phyloP scores from a whole-genome alignment of 2,888 invertebrate genomes.

The Melinopterus prodromus region DNA sequence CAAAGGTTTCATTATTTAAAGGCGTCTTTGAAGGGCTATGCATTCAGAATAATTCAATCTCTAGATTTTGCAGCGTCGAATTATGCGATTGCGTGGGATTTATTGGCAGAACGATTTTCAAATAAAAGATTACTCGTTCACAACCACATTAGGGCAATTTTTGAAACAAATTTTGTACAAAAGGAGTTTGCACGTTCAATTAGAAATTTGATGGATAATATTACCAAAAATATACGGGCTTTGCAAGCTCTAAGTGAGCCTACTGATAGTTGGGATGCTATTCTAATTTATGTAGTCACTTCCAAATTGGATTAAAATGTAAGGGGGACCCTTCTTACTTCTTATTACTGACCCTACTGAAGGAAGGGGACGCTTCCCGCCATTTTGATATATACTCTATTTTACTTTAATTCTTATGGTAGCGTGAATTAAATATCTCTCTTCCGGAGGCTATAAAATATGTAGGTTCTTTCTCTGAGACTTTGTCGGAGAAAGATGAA shows the following conservation, averaged over 20 bases:
- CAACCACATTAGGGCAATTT: constrained; percentile 5
- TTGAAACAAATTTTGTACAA: background rate
- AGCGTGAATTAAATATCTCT: no score
- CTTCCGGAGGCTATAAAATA: no score
- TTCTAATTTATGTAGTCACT: background rate
- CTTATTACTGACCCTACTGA: no score
- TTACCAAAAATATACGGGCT: background rate
- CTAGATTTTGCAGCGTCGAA: constrained; percentile 21
- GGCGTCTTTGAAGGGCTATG: constrained; percentile 14
- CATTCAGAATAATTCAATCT: constrained; percentile 13
- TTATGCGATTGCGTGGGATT: constrained; percentile 27
- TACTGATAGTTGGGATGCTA: constrained; percentile 9
- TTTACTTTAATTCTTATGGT: no score
- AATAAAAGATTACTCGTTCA: constrained; percentile 7
- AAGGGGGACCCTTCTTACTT: no score
- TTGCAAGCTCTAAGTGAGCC: background rate
- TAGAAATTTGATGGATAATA: constrained; percentile 8
- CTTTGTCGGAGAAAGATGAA: no score
- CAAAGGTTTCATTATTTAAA: constrained; percentile 27
- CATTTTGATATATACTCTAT: no score
- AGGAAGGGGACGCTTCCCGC: no score
- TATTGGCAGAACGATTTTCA: constrained; percentile 20
- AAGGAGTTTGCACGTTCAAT: background rate
- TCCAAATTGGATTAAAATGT: no score
- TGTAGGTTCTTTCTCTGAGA: no score